Percentiles rank a stretch among this genome's conserved stretches.
Conservation (phyloP, 2,113 vertebrate genomes). For the Gobio gobio region DNA sequence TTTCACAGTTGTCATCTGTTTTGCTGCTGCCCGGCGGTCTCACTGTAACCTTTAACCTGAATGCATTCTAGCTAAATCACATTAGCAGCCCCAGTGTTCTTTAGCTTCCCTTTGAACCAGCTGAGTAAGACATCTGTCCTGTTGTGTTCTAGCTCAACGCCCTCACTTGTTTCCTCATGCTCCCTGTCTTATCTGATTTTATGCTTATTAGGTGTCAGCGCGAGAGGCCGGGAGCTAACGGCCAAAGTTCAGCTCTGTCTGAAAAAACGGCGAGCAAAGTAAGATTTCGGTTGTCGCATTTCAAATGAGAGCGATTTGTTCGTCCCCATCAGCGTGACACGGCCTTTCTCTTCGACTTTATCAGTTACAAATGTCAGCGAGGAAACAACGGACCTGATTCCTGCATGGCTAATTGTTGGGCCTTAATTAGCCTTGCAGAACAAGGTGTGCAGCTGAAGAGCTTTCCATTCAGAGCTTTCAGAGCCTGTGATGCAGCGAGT, state of each 20-base stretch:
- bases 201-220: slow-evolving; percentile 45
- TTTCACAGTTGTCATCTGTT: slow-evolving; percentile 80
- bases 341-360: slow-evolving; percentile 66
- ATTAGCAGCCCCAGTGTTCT: slow-evolving; percentile 76
- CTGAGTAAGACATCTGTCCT: slow-evolving; percentile 77
- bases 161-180: slow-evolving; percentile 55
- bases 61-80: slow-evolving; percentile 81
- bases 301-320: slow-evolving; percentile 65
- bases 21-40: slow-evolving; percentile 72
- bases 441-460: slow-evolving; percentile 63
- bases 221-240: slow-evolving; percentile 14
- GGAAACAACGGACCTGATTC: slow-evolving; percentile 73
- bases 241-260: slow-evolving; percentile 43
- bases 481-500: slow-evolving; percentile 34
- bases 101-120: slow-evolving; percentile 73
- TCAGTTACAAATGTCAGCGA: slow-evolving; percentile 72
- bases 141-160: slow-evolving; percentile 71
- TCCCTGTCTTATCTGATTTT: slow-evolving; percentile 49
- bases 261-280: slow-evolving; percentile 8
- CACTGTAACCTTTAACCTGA: slow-evolving; percentile 78
- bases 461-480: slow-evolving; percentile 54
- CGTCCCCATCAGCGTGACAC: slow-evolving; percentile 67
- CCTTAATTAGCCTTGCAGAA: slow-evolving; percentile 71
- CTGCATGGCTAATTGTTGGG: slow-evolving; percentile 66
- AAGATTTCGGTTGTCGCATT: slow-evolving; percentile 40